Conservation (phyloP, 1,140 invertebrate species). For the Drosophila bocqueti region DNA sequence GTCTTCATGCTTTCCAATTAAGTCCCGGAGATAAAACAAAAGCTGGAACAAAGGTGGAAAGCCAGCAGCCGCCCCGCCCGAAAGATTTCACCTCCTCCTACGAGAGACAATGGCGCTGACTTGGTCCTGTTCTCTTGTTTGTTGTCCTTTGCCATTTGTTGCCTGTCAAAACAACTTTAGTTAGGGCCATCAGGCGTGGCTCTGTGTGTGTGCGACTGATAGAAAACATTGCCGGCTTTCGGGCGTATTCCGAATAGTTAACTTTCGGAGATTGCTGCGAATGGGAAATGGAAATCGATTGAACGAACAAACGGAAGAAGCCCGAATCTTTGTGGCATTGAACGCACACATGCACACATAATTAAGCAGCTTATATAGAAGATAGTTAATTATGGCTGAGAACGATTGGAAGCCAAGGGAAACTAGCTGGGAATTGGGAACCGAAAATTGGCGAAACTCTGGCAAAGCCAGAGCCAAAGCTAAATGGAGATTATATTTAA, state of each 20-base stretch:
- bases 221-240: conserved; percentile 48
- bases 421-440: background rate
- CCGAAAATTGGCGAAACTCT: background rate
- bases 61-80: conserved; percentile 23
- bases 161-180: conserved; percentile 51
- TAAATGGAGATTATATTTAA: background rate
- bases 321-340: background rate
- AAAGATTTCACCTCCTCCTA: conserved; percentile 22
- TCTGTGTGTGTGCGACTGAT: background rate
- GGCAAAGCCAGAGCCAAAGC: background rate
- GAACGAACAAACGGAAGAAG: background rate
- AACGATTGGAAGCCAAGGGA: background rate
- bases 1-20: conserved; percentile 73
- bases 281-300: conserved; percentile 38
- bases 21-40: conserved; percentile 64
- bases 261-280: conserved; percentile 22
- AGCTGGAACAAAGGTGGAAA: conserved; percentile 64
- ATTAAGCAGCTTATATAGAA: conserved; percentile 35
- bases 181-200: conserved; percentile 28
- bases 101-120: conserved; percentile 46
- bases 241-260: conserved; percentile 39
- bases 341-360: conserved; percentile 18
- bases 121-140: conserved; percentile 12
- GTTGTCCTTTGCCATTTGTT: conserved; percentile 48
- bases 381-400: conserved; percentile 33